Conservation (phyloP, 2,888 invertebrate genomes). For the Morpho helenor region DNA sequence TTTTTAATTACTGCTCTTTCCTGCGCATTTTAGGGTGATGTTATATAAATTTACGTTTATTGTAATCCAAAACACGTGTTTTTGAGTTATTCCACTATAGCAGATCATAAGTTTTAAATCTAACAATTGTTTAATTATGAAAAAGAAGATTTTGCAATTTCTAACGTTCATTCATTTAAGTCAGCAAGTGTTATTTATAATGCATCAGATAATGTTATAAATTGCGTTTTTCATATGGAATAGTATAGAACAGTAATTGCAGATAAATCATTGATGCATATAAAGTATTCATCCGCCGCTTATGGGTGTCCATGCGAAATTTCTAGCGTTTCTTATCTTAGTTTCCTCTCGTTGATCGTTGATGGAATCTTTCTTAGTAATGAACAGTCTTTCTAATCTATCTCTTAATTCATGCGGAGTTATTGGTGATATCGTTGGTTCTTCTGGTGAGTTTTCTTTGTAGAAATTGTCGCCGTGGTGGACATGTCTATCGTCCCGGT, state of each 20-base stretch:
- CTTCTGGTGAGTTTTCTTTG: constrained; percentile 56
- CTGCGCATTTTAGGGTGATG: too few relatives aligned
- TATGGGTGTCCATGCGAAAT: constrained; percentile 69
- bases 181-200: too few relatives aligned
- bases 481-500: constrained; percentile 47
- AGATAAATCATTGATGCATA: not conserved
- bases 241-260: not conserved
- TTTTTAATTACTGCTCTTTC: too few relatives aligned
- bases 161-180: too few relatives aligned
- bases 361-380: constrained; percentile 55
- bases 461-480: constrained; percentile 54
- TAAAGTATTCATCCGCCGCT: constrained; percentile 39
- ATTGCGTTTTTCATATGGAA: not conserved
- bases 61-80: too few relatives aligned
- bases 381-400: constrained; percentile 69
- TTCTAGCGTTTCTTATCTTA: constrained; percentile 60
- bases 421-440: constrained; percentile 59
- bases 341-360: constrained; percentile 44
- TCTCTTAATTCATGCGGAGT: constrained; percentile 76
- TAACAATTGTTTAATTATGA: too few relatives aligned
- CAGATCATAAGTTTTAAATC: too few relatives aligned
- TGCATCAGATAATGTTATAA: too few relatives aligned
- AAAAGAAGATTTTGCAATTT: too few relatives aligned
- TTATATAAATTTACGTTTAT: too few relatives aligned
- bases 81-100: too few relatives aligned